Conservation (phyloP, 2,888 invertebrate genomes). For the Dynastes hyllus region DNA sequence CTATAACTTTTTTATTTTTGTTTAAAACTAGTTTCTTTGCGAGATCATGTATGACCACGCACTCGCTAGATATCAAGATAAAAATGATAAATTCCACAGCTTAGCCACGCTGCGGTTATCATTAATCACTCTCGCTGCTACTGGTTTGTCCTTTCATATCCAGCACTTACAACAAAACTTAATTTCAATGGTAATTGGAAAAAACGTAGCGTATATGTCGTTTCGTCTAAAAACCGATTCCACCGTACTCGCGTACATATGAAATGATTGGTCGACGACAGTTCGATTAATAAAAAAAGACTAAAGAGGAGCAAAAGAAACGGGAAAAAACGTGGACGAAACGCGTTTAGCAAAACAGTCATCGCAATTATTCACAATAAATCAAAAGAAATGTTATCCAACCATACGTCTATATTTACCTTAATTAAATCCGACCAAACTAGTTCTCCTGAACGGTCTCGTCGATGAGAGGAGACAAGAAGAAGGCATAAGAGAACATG, state of each 20-base stretch:
- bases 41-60: no score
- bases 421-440: constrained; percentile 41
- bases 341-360: constrained; percentile 20
- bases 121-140: constrained; percentile 10
- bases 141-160: background rate
- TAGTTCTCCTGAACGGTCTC: constrained; percentile 23
- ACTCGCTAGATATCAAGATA: background rate
- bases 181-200: background rate
- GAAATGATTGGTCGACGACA: constrained; percentile 1
- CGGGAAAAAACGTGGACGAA: background rate
- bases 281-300: constrained; percentile 2
- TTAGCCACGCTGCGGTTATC: background rate
- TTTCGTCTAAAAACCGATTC: background rate
- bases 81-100: background rate
- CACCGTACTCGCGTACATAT: background rate
- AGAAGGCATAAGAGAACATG: constrained; percentile 35
- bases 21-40: no score
- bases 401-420: constrained; percentile 41
- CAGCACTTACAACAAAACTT: background rate
- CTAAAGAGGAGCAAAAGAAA: background rate
- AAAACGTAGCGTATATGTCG: background rate
- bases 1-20: no score
- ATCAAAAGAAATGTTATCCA: constrained; percentile 23
- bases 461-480: constrained; percentile 39
- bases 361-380: constrained; percentile 37